Percentiles rank a stretch among this genome's conserved stretches.
These are phyloP conservation scores for Lamprologus sp. DNA, from an alignment of 2,113 vertebrate species.

Conservation along the genomic window DNA sequence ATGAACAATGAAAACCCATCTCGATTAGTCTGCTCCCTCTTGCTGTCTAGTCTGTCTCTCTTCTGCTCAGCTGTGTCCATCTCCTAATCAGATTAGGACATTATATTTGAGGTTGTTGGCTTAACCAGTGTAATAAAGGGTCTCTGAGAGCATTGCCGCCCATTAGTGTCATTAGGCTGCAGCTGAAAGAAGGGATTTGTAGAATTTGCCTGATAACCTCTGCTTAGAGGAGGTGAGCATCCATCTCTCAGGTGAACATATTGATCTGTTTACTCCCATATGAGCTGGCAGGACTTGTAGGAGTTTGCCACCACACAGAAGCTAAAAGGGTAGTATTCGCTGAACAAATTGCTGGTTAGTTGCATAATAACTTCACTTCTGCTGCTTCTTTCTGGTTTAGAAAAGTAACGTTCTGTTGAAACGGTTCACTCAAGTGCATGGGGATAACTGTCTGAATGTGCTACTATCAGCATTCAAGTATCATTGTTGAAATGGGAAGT, in stretches of 20 bases:
- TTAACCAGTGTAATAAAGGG: slow-evolving; percentile 63
- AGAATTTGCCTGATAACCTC: slow-evolving; percentile 28
- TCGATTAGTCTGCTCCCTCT: not conserved
- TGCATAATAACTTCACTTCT: slow-evolving; percentile 8
- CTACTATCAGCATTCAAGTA: not conserved
- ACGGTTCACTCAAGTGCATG: not conserved
- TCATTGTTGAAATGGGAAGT: not conserved
- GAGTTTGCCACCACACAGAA: slow-evolving; percentile 21
- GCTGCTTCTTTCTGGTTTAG: not conserved
- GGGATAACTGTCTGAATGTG: not conserved
- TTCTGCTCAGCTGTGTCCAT: slow-evolving; percentile 29
- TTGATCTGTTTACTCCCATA: slow-evolving; percentile 62
- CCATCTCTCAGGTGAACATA: slow-evolving; percentile 55
- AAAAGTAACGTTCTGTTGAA: not conserved
- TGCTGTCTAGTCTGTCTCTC: not conserved
- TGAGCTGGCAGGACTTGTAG: slow-evolving; percentile 19
- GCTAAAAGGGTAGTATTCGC: not conserved
- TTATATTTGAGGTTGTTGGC: slow-evolving; percentile 52
- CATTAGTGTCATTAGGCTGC: slow-evolving; percentile 59
- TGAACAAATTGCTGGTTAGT: not conserved
- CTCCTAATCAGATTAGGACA: slow-evolving; percentile 62
- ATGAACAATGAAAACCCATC: not conserved
- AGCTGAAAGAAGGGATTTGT: slow-evolving; percentile 44
- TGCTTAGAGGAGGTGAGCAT: slow-evolving; percentile 34
- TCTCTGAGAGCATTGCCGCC: slow-evolving; percentile 55